Percentiles rank a stretch among this genome's conserved stretches.
Evolutionary conservation across 2,888 invertebrate genomes (phyloP).

Genomic region (Pycnomerus fuliginosus): DNA sequence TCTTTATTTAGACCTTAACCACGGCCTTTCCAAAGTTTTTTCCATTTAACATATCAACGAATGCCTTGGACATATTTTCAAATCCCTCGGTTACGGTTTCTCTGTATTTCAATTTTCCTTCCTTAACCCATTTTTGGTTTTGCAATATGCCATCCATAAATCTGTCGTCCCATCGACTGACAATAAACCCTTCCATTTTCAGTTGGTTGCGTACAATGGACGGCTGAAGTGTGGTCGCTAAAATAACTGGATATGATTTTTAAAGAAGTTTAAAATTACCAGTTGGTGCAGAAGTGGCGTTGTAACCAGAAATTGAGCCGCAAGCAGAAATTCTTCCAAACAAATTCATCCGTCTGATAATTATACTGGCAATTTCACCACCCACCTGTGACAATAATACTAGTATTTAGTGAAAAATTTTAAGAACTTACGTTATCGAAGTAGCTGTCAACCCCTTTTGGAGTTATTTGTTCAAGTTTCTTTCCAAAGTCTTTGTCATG

Average conservation of each 20-base stretch:
- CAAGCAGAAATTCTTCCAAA: constrained; percentile 67
- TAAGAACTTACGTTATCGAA: constrained; percentile 67
- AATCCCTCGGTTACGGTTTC: constrained; percentile 67
- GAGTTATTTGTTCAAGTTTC: constrained; percentile 61
- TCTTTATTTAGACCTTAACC: constrained; percentile 40
- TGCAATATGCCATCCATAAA: constrained; percentile 65
- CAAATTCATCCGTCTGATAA: constrained; percentile 64
- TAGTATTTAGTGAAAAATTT: background rate
- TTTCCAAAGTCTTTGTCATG: constrained; percentile 59
- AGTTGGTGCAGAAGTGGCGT: constrained; percentile 44
- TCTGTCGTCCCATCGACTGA: constrained; percentile 46
- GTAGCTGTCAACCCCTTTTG: constrained; percentile 70
- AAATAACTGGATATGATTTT: constrained; percentile 5
- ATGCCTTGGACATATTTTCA: constrained; percentile 52
- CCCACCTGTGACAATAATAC: constrained; percentile 63
- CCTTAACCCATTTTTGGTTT: constrained; percentile 63
- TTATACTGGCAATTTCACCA: constrained; percentile 63
- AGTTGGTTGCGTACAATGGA: constrained; percentile 27
- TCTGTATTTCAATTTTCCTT: constrained; percentile 68
- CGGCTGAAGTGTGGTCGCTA: constrained; percentile 13
- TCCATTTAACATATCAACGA: constrained; percentile 37
- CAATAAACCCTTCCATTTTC: constrained; percentile 39
- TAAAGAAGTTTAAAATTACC: too few relatives aligned
- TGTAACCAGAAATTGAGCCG: constrained; percentile 68
- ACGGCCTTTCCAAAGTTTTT: constrained; percentile 39